A percentile compares a stretch with the other conserved stretches of the same genome.
These are phyloP conservation scores for Daubentonia madagascariensis DNA, from an alignment of 2,113 vertebrate species.

Conservation along the genomic window DNA sequence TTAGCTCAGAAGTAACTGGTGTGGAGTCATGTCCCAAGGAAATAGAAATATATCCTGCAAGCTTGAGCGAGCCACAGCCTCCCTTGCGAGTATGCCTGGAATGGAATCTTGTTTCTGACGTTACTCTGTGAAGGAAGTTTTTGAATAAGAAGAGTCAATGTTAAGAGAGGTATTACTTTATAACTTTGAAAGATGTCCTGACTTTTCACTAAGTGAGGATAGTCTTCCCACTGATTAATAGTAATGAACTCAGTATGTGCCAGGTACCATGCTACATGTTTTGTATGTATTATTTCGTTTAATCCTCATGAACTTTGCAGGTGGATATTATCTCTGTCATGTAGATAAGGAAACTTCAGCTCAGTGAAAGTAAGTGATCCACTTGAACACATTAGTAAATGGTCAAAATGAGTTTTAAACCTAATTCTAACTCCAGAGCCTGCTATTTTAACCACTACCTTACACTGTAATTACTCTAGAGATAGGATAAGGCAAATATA, in stretches of 20 bases:
- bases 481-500: neutral
- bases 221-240: neutral
- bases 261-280: neutral
- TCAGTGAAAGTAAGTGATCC: slow-evolving; percentile 4
- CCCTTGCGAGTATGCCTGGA: neutral
- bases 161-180: neutral
- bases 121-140: slow-evolving; percentile 3
- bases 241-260: neutral
- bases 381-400: neutral
- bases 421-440: neutral
- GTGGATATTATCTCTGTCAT: slow-evolving; percentile 2
- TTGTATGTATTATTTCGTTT: slow-evolving; percentile 15
- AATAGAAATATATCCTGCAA: neutral
- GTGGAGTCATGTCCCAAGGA: neutral
- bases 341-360: neutral
- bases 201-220: neutral
- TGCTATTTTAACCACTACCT: neutral
- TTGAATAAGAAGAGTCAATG: slow-evolving; percentile 33
- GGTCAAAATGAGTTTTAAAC: slow-evolving; percentile 13
- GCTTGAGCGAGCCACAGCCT: neutral
- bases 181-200: slow-evolving; percentile 23
- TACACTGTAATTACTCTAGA: neutral
- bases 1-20: neutral
- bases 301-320: neutral
- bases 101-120: slow-evolving; percentile 21